Conservation (phyloP, 2,113 vertebrate genomes). For the Mionectes macconnelli region DNA sequence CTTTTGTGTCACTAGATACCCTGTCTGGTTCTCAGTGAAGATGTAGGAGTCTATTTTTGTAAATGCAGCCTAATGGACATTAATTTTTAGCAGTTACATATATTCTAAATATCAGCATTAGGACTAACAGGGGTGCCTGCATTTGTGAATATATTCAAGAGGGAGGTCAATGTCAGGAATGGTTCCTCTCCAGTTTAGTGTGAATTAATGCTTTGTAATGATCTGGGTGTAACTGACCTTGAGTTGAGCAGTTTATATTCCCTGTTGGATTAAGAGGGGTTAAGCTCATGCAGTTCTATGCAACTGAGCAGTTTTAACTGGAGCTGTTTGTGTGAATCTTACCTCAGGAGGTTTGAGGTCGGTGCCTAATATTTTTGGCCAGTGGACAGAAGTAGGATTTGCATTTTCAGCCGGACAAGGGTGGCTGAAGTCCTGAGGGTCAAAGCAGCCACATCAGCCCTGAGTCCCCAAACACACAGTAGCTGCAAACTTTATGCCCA, state of each 20-base stretch:
- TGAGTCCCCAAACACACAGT: not conserved
- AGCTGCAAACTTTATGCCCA: fast-evolving
- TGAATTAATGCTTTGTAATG: not conserved
- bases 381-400: not conserved
- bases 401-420: not conserved
- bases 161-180: not conserved
- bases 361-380: not conserved
- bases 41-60: not conserved
- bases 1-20: not conserved
- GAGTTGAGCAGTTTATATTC: not conserved
- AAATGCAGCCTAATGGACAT: not conserved
- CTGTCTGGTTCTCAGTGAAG: not conserved
- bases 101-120: not conserved
- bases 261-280: not conserved
- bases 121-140: not conserved
- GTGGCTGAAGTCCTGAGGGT: not conserved
- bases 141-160: not conserved
- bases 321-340: not conserved
- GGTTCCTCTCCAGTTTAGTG: not conserved
- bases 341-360: not conserved
- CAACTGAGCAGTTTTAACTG: not conserved
- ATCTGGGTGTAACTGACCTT: not conserved
- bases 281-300: not conserved
- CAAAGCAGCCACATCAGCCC: not conserved
- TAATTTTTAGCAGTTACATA: not conserved